Evolutionary conservation across 2,113 vertebrate species (phyloP).

Genomic region (Solea solea): DNA sequence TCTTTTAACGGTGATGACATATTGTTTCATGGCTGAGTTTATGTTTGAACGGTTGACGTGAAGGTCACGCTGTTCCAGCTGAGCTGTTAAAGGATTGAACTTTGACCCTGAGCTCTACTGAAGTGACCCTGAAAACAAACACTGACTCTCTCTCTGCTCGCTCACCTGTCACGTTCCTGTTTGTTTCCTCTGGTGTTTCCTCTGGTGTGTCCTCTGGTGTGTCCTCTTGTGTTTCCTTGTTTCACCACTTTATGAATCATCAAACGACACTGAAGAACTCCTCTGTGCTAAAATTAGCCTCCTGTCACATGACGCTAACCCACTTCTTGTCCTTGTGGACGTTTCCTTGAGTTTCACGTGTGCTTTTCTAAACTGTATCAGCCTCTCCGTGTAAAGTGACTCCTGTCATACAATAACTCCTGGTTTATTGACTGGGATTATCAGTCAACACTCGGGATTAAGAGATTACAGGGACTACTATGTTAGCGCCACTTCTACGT

Average conservation of each 20-base stretch:
- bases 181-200: slow-evolving; percentile 3
- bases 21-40: not conserved
- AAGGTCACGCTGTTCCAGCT: slow-evolving; percentile 49
- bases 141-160: slow-evolving; percentile 19
- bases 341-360: not conserved
- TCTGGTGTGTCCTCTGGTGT: not conserved
- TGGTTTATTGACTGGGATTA: slow-evolving; percentile 15
- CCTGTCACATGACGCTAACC: not conserved
- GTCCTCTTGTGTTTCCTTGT: slow-evolving; percentile 6
- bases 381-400: not conserved
- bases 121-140: slow-evolving; percentile 70
- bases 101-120: slow-evolving; percentile 56
- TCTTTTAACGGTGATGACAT: too few relatives aligned
- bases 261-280: not conserved
- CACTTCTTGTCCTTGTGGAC: too few relatives aligned
- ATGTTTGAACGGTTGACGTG: slow-evolving; percentile 37
- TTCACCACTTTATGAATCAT: not conserved
- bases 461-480: not conserved
- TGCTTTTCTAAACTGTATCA: slow-evolving; percentile 2
- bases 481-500: not conserved
- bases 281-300: not conserved
- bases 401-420: not conserved
- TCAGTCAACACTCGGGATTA: not conserved
- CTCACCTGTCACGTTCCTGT: not conserved
- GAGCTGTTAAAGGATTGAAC: slow-evolving; percentile 69